phyloP scores from a whole-genome alignment of 2,113 vertebrate genomes.

The Alethe diademata region DNA sequence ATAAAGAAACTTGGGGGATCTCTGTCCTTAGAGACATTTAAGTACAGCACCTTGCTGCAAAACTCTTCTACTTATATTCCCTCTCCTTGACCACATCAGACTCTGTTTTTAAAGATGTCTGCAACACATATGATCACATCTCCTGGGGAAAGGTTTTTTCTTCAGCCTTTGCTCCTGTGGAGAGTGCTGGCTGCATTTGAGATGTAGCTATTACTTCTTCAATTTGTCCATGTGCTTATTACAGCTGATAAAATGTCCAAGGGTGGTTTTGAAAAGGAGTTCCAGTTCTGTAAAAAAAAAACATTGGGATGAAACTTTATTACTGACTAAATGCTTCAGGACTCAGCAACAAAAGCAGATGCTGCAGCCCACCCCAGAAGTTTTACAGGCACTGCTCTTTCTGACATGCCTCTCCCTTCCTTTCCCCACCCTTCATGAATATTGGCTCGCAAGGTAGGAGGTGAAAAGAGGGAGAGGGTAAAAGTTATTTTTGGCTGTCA shows the following conservation, averaged over 20 bases:
- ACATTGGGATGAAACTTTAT: not conserved
- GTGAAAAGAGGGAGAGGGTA: not conserved
- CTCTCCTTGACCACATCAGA: not conserved
- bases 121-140: not conserved
- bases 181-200: not conserved
- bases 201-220: not conserved
- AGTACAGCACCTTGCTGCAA: not conserved
- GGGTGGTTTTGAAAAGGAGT: not conserved
- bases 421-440: not conserved
- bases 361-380: not conserved
- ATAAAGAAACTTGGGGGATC: not conserved
- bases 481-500: constrained; percentile 30
- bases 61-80: not conserved
- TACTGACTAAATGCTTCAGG: not conserved
- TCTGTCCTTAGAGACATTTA: not conserved
- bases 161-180: not conserved
- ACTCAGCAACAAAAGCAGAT: not conserved
- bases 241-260: not conserved
- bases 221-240: not conserved
- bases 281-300: not conserved
- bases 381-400: not conserved
- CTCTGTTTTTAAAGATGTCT: not conserved
- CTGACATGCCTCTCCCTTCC: not conserved
- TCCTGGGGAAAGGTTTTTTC: not conserved
- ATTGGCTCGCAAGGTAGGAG: not conserved